Evolutionary conservation across 1,140 invertebrate species (phyloP), one percentile per base, ranked within the genome.

Genomic region (Drosophila takahashii): DNA sequence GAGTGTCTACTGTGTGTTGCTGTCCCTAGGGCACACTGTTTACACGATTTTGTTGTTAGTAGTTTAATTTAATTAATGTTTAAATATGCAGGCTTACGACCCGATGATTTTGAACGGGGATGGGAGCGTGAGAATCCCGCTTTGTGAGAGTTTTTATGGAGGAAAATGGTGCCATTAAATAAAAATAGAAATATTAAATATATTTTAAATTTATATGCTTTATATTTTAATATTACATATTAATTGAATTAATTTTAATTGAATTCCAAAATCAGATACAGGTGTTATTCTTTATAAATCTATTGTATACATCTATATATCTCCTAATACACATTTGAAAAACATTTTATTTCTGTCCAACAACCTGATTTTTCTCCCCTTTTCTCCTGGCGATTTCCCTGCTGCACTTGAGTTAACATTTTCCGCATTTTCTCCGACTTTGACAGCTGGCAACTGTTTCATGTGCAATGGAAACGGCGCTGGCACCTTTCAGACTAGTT

Each of bases 31-130:
- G 77, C 47, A 22, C 36, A 41, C 50, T 86, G 84, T 86, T 86
- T 87, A 86, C 83, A 86, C 69, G 62, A 32, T 61, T 83, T 77
- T 86, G 83, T 83, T 72, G 65, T 86, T 87, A 79, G 84, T 89
- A 70, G 58, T 83, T 83, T 86, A 87, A 86, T 86, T 86, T 73
- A 86, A 86, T 86, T 87, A 86, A 87, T 89, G 62, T 45, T 66
- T 79, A 83, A 87, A 79, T 75, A 76, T 79, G 74, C 77, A 79
- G 61, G 37, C 48, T 59, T 70, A 44, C 61, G 50, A 61, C 44
- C 27, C 39, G 32, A 1, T 32, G 16, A 7, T n/a, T 26, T 6
- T 16, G 8, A 50, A 29, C 2, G 36, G 29, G 1, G 8, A 32
- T 26, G 10, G 41, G 53, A 80, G 56, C 76, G 83, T 77, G 83